These are phyloP conservation scores for Itoplectis maculator DNA, from an alignment of 2,888 invertebrate genomes.

Conservation along the genomic window DNA sequence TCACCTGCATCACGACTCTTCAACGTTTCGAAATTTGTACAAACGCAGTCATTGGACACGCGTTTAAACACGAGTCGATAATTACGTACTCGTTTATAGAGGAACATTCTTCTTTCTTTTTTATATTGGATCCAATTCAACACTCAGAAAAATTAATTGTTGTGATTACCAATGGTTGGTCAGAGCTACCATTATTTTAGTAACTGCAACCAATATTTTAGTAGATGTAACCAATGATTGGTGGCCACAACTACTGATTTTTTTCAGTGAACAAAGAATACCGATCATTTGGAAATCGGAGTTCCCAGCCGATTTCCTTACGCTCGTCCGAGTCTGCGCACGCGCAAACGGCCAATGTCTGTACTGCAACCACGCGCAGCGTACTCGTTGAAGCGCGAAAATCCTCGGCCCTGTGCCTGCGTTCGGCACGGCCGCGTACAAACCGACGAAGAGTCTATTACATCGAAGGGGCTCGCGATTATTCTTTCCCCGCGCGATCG, in stretches of 20 bases:
- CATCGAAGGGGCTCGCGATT: slow-evolving; percentile 5
- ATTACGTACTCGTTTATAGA: not conserved
- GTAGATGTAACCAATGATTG: no score
- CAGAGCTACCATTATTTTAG: no score
- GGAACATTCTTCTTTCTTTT: not conserved
- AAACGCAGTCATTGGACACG: not conserved
- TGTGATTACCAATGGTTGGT: no score
- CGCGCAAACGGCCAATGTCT: not conserved
- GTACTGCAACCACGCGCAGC: not conserved
- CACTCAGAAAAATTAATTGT: no score
- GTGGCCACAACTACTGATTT: no score
- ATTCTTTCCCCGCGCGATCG: slow-evolving; percentile 30
- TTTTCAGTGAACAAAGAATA: no score
- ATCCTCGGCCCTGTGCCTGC: not conserved
- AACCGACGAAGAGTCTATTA: slow-evolving; percentile 13
- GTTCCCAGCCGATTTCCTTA: not conserved
- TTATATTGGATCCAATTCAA: no score
- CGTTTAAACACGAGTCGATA: not conserved
- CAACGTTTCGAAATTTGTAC: not conserved
- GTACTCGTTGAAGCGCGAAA: slow-evolving; percentile 19
- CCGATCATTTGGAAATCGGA: not conserved
- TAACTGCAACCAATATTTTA: no score
- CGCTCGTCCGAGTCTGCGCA: not conserved
- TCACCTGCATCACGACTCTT: not conserved
- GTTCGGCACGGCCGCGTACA: slow-evolving; percentile 1